Conservation (phyloP, 2,797 vertebrate species). For the Crax fasciolata region DNA sequence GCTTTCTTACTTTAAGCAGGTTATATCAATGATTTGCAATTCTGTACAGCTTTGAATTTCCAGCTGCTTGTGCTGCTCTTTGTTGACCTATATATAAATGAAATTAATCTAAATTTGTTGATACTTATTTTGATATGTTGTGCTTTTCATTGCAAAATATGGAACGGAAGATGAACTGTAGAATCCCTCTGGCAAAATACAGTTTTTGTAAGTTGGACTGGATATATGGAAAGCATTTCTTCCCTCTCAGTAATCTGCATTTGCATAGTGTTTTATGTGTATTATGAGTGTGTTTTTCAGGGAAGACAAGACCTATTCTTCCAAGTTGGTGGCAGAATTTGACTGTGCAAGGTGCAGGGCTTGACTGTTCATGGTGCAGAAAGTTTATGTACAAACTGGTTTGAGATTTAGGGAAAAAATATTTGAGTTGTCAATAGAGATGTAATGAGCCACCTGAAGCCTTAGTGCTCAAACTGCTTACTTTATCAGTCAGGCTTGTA, state of each 20-base stretch:
- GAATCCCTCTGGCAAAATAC: neutral
- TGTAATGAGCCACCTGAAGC: slow-evolving; percentile 71
- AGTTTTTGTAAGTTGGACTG: neutral
- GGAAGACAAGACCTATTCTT: neutral
- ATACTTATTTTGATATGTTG: neutral
- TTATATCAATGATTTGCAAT: neutral
- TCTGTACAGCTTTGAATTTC: neutral
- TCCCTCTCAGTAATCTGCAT: accelerated
- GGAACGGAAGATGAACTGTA: neutral
- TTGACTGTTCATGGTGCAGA: neutral
- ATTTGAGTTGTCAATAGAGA: slow-evolving; percentile 58
- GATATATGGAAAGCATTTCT: neutral
- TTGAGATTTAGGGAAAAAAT: slow-evolving; percentile 10
- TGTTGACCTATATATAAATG: neutral
- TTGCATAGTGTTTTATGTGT: accelerated
- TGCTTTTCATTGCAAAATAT: neutral
- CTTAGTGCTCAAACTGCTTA: slow-evolving; percentile 47
- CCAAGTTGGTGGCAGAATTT: neutral
- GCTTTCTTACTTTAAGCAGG: neutral
- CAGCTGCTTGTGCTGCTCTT: neutral
- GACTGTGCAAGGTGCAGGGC: neutral
- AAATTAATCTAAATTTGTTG: neutral
- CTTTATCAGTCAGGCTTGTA: slow-evolving; percentile 58
- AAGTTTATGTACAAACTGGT: neutral
- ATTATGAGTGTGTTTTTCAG: neutral